A percentile compares a stretch with the other conserved stretches of the same genome.
Evolutionary conservation across 2,888 invertebrate species (phyloP).

Genomic region (Vesta saturnalis): DNA sequence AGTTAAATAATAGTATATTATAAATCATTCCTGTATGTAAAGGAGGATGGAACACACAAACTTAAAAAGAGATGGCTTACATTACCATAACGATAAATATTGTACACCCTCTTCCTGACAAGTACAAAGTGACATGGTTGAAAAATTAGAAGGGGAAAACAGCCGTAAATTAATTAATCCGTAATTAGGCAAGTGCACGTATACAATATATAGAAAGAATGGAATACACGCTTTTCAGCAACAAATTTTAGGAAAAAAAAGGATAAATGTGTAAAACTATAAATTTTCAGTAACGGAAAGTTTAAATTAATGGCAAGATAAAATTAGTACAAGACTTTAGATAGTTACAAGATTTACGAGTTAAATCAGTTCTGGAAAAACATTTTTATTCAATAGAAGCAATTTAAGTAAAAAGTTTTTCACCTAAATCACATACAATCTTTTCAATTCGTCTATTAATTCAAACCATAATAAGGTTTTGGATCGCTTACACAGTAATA

Average conservation of each 20-base stretch:
- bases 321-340: conserved; percentile 18
- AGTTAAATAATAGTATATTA: not conserved
- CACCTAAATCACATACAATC: conserved; percentile 6
- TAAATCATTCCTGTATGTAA: not conserved
- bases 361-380: conserved; percentile 15
- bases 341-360: conserved; percentile 20
- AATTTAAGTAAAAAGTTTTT: conserved; percentile 12
- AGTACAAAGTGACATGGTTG: not conserved
- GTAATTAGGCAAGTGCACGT: not conserved
- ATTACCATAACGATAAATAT: conserved; percentile 1
- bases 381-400: conserved; percentile 15
- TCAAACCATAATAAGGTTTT: conserved; percentile 9
- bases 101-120: not conserved
- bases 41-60: not conserved
- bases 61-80: not conserved
- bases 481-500: not conserved
- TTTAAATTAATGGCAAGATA: conserved; percentile 17
- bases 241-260: not conserved
- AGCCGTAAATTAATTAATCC: not conserved
- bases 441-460: not conserved
- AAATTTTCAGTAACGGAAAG: conserved; percentile 2
- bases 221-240: too few species aligned
- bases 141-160: not conserved
- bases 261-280: not conserved
- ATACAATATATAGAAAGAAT: too few species aligned